Evolutionary conservation across 2,113 vertebrate species (phyloP), one percentile per base, ranked within the genome.

Genomic region (Nestor notabilis): DNA sequence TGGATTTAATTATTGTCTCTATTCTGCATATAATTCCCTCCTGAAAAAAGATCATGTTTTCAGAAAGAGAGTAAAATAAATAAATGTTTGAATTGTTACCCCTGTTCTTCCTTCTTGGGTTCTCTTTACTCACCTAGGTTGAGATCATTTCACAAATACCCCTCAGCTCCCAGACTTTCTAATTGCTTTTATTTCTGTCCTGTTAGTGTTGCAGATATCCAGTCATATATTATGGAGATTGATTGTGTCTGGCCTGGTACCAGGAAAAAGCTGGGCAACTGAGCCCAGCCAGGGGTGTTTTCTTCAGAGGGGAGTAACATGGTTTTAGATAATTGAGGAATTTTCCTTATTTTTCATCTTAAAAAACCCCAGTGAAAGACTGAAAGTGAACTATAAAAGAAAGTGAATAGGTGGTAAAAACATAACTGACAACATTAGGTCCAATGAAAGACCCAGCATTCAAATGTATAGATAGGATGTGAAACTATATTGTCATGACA

Each of bases 1-100:
- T 92, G 86, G 71, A 61, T 93, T 88, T 93, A 93, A 83, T 95
- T 80, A 55, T 68, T 89, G 20, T 69, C 41, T 65, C 6, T 49
- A 23, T 72, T 92, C 41, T 61, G 9, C 21, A 1, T 88, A 11
- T 37, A 61, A 41, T 68, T 85, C 63, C n/a, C 63, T 91, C 46
- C 14, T 70, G 74, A 85, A 93, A 93, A 58, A 55, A 65, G 1
- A 68, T 41, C 2, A 3, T 66, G 9, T 82, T 87, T 92, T 84
- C 58, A 83, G 83, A 79, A 88, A 65, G 25, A 52, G 13, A 53
- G 11, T 76, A 56, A 89, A 91, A 68, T 43, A 76, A 83, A 39
- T 68, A 33, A 33, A 74, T 49, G 17, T 49, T 85, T 64, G 20
- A 82, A 24, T 75, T 87, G 20, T 83, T 83, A 76, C 28, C 7